A percentile compares a stretch with the other conserved stretches of the same genome.
phyloP scores from a whole-genome alignment of 2,113 vertebrate genomes.

The Hemichromis elongatus region DNA sequence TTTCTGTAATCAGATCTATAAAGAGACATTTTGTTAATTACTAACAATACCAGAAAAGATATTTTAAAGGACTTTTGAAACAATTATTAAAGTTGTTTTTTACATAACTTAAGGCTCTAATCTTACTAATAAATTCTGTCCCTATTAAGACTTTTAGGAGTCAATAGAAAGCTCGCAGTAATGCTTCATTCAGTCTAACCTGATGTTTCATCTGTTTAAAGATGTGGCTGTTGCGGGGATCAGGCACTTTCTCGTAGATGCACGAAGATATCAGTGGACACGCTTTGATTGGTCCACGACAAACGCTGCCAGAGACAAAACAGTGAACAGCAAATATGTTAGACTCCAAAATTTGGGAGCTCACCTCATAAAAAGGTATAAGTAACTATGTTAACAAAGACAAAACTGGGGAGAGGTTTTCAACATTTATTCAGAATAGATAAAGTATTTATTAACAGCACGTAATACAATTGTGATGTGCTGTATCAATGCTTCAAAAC shows the following conservation, averaged over 20 bases:
- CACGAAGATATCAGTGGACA: not conserved
- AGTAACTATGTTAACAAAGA: not conserved
- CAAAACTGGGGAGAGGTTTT: not conserved
- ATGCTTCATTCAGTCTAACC: slow-evolving; percentile 5
- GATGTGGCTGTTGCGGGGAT: slow-evolving; percentile 65
- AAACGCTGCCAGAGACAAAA: not conserved
- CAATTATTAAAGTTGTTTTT: not conserved
- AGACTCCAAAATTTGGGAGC: not conserved
- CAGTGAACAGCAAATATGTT: not conserved
- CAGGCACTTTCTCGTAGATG: slow-evolving; percentile 53
- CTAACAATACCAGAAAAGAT: not conserved
- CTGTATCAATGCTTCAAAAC: not conserved
- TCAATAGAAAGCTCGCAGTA: not conserved
- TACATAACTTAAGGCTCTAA: not conserved
- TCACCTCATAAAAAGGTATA: not conserved
- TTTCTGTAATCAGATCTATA: not conserved
- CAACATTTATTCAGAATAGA: not conserved
- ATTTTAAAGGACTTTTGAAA: not conserved
- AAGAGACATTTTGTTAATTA: not conserved
- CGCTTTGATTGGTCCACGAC: not conserved
- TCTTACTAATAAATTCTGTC: not conserved
- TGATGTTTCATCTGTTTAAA: slow-evolving; percentile 42
- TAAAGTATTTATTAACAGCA: not conserved
- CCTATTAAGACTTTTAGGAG: not conserved
- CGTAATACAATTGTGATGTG: not conserved